phyloP scores from a whole-genome alignment of 1,140 invertebrate species.

The Drosophila mayri region DNA sequence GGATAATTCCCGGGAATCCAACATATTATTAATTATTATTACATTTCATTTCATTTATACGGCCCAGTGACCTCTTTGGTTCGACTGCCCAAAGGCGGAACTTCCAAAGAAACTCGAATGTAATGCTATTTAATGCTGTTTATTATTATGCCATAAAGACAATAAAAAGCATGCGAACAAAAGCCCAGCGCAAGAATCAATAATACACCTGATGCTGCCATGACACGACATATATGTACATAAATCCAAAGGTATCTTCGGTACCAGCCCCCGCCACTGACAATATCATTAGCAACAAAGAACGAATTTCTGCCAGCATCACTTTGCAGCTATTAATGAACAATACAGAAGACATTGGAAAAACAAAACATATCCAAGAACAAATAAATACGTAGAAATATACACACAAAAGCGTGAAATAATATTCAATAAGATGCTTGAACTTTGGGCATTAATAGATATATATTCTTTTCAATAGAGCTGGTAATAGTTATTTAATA shows the following conservation, averaged over 20 bases:
- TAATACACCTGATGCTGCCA: conserved; percentile 67
- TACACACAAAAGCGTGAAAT: conserved; percentile 36
- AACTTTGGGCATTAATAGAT: conserved; percentile 35
- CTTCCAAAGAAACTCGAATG: conserved; percentile 36
- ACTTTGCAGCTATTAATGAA: conserved; percentile 72
- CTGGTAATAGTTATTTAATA: conserved; percentile 10
- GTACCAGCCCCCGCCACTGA: conserved; percentile 46
- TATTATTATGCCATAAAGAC: conserved; percentile 55
- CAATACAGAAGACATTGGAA: conserved; percentile 32
- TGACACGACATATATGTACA: conserved; percentile 31
- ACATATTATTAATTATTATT: conserved; percentile 16
- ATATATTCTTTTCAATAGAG: background rate
- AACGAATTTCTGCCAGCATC: conserved; percentile 62
- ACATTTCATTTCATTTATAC: conserved; percentile 14
- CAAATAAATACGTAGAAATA: conserved; percentile 43
- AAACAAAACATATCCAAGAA: conserved; percentile 45
- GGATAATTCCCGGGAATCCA: conserved; percentile 20
- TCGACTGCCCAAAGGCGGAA: conserved; percentile 51
- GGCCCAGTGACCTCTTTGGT: conserved; percentile 64
- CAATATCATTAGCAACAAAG: conserved; percentile 77
- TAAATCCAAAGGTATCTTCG: conserved; percentile 15
- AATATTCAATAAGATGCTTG: conserved; percentile 53
- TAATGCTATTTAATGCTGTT: conserved; percentile 73
- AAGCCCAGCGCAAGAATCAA: conserved; percentile 50
- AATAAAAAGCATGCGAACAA: conserved; percentile 48